Conservation (phyloP, 2,797 vertebrate genomes). For the Phoebastria nigripes region DNA sequence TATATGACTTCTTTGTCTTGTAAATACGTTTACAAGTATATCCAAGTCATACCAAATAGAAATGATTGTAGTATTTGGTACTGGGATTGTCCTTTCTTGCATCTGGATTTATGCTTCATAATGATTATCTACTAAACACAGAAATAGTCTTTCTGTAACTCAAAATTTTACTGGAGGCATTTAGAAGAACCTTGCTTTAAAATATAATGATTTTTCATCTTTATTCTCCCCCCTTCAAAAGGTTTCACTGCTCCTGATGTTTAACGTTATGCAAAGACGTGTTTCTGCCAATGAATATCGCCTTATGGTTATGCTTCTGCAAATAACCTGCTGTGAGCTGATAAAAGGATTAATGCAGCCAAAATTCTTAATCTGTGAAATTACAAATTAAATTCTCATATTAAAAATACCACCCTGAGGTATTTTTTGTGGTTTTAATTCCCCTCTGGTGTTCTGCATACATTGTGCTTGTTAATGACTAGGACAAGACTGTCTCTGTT, state of each 20-base stretch:
- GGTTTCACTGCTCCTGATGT: slow-evolving; percentile 81
- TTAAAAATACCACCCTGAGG: slow-evolving; percentile 91
- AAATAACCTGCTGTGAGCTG: slow-evolving; percentile 95
- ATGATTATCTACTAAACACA: slow-evolving; percentile 83
- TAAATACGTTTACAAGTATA: slow-evolving; percentile 73
- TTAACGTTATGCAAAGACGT: slow-evolving; percentile 83
- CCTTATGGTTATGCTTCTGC: slow-evolving; percentile 84
- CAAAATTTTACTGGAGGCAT: slow-evolving; percentile 80
- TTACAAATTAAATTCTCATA: slow-evolving; percentile 94
- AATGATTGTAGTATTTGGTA: slow-evolving; percentile 69
- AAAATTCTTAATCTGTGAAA: slow-evolving; percentile 94
- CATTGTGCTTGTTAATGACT: slow-evolving; percentile 84
- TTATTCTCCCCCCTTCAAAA: slow-evolving; percentile 87
- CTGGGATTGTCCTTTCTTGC: slow-evolving; percentile 69
- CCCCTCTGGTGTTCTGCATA: slow-evolving; percentile 86
- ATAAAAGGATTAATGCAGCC: slow-evolving; percentile 98
- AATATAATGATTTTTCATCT: slow-evolving; percentile 86
- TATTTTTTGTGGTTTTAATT: slow-evolving; percentile 88
- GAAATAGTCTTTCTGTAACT: slow-evolving; percentile 79
- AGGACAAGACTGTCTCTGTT: slow-evolving; percentile 79
- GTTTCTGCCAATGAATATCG: slow-evolving; percentile 86
- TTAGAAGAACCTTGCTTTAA: slow-evolving; percentile 81
- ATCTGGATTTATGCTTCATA: slow-evolving; percentile 76
- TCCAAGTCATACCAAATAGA: slow-evolving; percentile 62
- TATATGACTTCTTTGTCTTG: slow-evolving; percentile 70